phyloP scores from a whole-genome alignment of 2,888 invertebrate genomes.

The Drosophila pseudotalamancana region DNA sequence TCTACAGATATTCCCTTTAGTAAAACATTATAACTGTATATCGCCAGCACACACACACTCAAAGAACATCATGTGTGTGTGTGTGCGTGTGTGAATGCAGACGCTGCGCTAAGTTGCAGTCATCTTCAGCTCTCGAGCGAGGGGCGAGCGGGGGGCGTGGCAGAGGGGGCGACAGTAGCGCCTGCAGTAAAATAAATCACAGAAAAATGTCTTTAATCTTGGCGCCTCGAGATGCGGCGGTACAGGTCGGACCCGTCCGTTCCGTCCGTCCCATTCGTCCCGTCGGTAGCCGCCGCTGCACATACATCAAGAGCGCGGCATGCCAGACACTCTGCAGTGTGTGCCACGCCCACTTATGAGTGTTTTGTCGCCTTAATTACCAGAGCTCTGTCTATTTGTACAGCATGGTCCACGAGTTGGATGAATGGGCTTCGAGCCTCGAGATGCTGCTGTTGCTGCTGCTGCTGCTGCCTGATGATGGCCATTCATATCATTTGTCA shows the following conservation, averaged over 20 bases:
- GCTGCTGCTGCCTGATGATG: constrained; percentile 46
- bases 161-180: constrained; percentile 53
- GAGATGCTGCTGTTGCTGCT: too few species aligned
- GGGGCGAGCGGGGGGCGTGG: background rate
- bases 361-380: constrained; percentile 80
- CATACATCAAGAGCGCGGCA: constrained; percentile 65
- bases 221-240: constrained; percentile 55
- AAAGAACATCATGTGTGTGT: background rate
- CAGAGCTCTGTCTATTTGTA: constrained; percentile 62
- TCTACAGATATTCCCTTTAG: too few species aligned
- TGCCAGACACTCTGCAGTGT: constrained; percentile 47
- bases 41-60: background rate
- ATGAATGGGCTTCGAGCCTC: too few species aligned
- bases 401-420: constrained; percentile 58
- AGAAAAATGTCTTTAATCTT: constrained; percentile 76
- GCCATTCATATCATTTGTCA: constrained; percentile 72
- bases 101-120: constrained; percentile 4
- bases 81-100: background rate
- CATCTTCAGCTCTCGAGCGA: background rate
- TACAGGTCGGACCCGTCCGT: too few species aligned
- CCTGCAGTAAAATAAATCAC: constrained; percentile 74
- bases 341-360: constrained; percentile 69
- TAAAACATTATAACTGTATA: background rate
- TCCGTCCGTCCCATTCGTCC: constrained; percentile 20
- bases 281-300: constrained; percentile 26